phyloP scores from a whole-genome alignment of 2,797 vertebrate species.

The Anableps anableps region DNA sequence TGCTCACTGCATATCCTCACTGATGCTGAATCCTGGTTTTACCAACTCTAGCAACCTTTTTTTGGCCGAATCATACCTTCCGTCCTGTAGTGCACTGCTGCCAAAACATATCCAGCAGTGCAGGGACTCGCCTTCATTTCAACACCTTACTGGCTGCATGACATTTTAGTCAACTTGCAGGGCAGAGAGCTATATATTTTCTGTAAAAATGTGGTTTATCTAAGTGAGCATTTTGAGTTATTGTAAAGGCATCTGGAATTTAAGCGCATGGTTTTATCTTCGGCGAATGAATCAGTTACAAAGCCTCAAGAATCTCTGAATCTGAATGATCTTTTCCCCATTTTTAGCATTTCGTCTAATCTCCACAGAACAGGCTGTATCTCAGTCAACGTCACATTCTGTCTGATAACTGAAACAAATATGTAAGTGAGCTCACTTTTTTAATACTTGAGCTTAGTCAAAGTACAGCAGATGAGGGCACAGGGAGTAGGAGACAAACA shows the following conservation, averaged over 20 bases:
- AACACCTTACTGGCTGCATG: neutral
- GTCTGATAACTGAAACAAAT: neutral
- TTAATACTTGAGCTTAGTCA: neutral
- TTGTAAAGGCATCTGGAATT: neutral
- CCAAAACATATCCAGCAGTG: neutral
- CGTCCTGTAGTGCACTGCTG: neutral
- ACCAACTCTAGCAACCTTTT: neutral
- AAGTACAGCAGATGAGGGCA: neutral
- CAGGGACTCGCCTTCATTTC: neutral
- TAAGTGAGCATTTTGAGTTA: neutral
- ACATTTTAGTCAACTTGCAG: neutral
- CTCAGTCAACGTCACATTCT: neutral
- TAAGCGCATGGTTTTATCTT: neutral
- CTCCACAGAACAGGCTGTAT: neutral
- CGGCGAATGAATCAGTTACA: neutral
- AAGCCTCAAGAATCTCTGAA: neutral
- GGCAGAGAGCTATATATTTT: neutral
- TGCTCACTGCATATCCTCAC: neutral
- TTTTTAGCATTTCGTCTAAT: conserved; percentile 5
- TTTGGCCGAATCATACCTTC: neutral
- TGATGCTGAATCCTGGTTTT: neutral
- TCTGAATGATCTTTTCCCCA: neutral
- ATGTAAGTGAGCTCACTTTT: neutral
- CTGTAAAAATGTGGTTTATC: neutral
- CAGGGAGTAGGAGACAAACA: neutral